Evolutionary conservation across 2,113 vertebrate species (phyloP).

Genomic region (Catharus fuscescens): DNA sequence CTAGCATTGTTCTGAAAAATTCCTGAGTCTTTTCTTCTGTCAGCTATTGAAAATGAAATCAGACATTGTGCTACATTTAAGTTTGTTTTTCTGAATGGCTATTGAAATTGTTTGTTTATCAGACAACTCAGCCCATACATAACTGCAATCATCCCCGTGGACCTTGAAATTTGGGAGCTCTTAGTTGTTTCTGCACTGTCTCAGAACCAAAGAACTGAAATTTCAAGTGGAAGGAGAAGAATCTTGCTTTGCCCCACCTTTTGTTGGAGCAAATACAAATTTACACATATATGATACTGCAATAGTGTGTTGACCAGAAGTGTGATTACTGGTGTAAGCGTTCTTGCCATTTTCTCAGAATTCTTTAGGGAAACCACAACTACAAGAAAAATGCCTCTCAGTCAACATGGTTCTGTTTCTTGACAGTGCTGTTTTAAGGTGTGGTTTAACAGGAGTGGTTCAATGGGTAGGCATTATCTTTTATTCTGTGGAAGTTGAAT

Average conservation of each 20-base stretch:
- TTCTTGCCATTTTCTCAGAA: neutral
- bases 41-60: neutral
- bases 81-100: neutral
- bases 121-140: neutral
- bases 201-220: neutral
- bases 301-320: neutral
- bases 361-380: neutral
- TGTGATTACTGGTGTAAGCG: neutral
- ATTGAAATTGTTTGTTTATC: neutral
- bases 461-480: neutral
- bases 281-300: accelerated
- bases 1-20: neutral
- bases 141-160: neutral
- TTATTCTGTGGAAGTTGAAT: neutral
- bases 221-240: neutral
- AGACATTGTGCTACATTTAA: neutral
- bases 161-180: neutral
- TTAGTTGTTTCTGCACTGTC: neutral
- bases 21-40: accelerated
- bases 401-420: neutral
- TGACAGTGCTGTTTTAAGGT: neutral
- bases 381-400: neutral
- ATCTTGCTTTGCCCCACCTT: neutral
- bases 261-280: neutral
- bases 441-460: neutral